Base-by-base conservation (phyloP, 2,888 invertebrate genomes). In the Drosophila niveifrons region DNA sequence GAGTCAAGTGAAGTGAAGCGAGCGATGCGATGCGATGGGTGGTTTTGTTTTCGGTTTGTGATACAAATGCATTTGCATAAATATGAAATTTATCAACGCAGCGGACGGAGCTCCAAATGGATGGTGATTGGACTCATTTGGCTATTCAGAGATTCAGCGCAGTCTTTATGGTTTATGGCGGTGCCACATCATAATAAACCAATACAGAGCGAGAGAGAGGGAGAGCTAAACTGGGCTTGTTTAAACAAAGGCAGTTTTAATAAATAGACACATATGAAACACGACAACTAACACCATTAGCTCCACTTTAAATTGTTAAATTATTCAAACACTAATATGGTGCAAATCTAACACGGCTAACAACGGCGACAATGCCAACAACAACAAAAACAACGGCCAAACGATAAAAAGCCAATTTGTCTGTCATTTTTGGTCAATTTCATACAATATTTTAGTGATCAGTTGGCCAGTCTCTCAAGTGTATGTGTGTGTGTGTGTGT, bases 281-380 rank as follows among this genome's bases (percentile, higher is more conserved):
- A 88, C 88, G 85, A 87, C 89, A 87, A 89, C 89, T 89, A 85
- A 85, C 87, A 76, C 85, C 85, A 85, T 89, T 89, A 85, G 88
- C 82, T 87, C 84, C 79, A 85, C 88, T 89, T 85, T 89, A 81
- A 81, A 89, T 87, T 80, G 89, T 81, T 89, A 85, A 85, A 87
- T 85, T 89, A 85, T 85, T 84, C 85, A 85, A 72, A 63, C 67
- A 76, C 85, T 87, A 84, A 87, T 87, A 84, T 83, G 87, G 51
- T 72, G 80, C 75, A 75, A 75, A 75, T 73, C 55, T 63, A 76
- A 71, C 65, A 76, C 47, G 53, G 17, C 53, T 23, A 62, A 44
- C 56, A 68, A 57, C 59, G 59, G 41, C 61, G 59, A 57, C 62
- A 72, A 39, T 31, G 31, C 31, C 43, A 70, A 52, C 50, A 66